Conservation (phyloP, 2,888 invertebrate genomes). For the Drosophila prolongata region DNA sequence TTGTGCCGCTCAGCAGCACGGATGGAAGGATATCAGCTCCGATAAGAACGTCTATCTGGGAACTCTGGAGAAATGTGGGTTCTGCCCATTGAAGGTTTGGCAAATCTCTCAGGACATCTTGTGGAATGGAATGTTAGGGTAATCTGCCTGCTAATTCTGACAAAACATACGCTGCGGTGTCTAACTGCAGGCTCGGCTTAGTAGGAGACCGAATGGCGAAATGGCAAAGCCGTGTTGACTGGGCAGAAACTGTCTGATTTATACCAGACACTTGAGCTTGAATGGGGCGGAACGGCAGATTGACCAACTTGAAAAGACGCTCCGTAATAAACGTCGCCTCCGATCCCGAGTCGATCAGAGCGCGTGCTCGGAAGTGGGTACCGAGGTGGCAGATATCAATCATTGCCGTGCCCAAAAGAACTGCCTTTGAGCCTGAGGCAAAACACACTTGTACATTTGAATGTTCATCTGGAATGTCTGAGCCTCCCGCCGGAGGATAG, state of each 20-base stretch:
- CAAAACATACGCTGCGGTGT: no score
- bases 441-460: conserved; percentile 1
- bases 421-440: background rate
- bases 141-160: no score
- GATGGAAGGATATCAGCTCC: no score
- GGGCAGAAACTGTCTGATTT: conserved; percentile 2
- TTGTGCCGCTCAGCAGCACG: no score
- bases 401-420: background rate
- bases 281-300: background rate
- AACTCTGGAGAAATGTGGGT: no score
- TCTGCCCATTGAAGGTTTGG: no score
- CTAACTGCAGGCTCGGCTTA: background rate
- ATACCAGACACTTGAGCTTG: background rate
- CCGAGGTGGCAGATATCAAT: background rate
- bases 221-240: conserved; percentile 1
- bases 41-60: no score
- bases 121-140: no score
- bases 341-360: conserved; percentile 1
- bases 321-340: no score
- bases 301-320: background rate
- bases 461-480: background rate
- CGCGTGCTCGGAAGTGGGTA: background rate
- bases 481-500: no score
- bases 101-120: no score
- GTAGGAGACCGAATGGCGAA: conserved; percentile 2